Evolutionary conservation across 2,797 vertebrate genomes (phyloP).

Genomic region (Melanotaenia trifasciata): DNA sequence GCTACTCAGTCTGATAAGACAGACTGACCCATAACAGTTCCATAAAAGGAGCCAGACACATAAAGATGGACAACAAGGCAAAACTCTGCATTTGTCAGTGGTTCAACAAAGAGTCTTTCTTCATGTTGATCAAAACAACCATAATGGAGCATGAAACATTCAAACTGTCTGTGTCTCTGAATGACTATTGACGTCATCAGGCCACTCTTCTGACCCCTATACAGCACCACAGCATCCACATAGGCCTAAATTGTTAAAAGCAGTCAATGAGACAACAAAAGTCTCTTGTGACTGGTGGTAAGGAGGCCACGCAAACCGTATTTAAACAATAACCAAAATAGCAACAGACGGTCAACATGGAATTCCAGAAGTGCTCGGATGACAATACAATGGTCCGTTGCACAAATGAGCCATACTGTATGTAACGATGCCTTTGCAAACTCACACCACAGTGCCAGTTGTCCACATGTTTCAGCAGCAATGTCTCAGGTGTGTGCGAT

Average conservation of each 20-base stretch:
- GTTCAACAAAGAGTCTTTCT: constrained; percentile 45
- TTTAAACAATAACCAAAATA: constrained; percentile 22
- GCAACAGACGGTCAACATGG: neutral
- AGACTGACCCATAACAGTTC: constrained; percentile 36
- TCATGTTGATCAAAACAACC: constrained; percentile 22
- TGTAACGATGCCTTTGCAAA: constrained; percentile 41
- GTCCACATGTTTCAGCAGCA: constrained; percentile 60
- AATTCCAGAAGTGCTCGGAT: neutral
- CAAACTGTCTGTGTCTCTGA: constrained; percentile 25
- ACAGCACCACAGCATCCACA: constrained; percentile 6
- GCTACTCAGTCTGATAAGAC: constrained; percentile 29
- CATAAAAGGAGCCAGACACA: constrained; percentile 1
- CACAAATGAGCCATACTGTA: neutral
- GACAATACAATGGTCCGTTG: constrained; percentile 1
- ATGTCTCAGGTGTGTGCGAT: constrained; percentile 66
- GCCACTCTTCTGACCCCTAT: constrained; percentile 27
- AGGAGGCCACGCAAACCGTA: neutral
- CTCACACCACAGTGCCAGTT: constrained; percentile 50
- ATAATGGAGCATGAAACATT: constrained; percentile 42
- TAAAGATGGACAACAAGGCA: constrained; percentile 3
- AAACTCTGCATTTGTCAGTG: constrained; percentile 11
- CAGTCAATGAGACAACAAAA: constrained; percentile 17
- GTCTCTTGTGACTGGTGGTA: constrained; percentile 35
- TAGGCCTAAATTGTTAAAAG: constrained; percentile 32
- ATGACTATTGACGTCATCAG: constrained; percentile 30